Conservation (phyloP, 2,113 vertebrate genomes). For the Macrotus californicus region DNA sequence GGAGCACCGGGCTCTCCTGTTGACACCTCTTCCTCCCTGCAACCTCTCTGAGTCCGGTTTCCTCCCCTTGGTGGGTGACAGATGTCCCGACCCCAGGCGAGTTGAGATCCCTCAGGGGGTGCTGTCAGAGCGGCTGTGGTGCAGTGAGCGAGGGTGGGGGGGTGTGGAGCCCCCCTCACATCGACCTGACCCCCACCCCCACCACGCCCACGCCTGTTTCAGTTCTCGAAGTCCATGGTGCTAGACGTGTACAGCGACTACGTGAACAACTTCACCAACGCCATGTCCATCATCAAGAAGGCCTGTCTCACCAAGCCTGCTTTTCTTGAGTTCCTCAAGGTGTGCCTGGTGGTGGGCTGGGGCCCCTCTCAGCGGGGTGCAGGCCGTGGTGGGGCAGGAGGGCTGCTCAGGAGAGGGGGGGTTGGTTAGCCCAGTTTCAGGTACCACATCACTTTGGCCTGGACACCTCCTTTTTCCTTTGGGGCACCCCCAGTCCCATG, state of each 20-base stretch:
- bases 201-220: fast-evolving
- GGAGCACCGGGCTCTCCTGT: background rate
- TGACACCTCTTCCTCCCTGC: background rate
- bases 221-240: slow-evolving; percentile 99
- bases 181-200: background rate
- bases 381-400: background rate
- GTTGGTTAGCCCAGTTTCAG: too few relatives aligned
- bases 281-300: slow-evolving; percentile 97
- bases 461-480: background rate
- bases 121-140: fast-evolving
- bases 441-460: background rate
- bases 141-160: fast-evolving
- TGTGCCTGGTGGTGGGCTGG: slow-evolving; percentile 47
- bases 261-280: slow-evolving; percentile 96
- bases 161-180: fast-evolving
- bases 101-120: fast-evolving
- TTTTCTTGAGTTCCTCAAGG: slow-evolving; percentile 97
- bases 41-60: background rate
- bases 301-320: slow-evolving; percentile 94
- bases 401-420: background rate
- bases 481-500: background rate
- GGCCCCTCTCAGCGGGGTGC: fast-evolving
- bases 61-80: background rate
- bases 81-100: background rate
- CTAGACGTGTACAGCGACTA: slow-evolving; percentile 97